Evolutionary conservation across 2,113 vertebrate species (phyloP).

Genomic region (Pyrgilauda ruficollis): DNA sequence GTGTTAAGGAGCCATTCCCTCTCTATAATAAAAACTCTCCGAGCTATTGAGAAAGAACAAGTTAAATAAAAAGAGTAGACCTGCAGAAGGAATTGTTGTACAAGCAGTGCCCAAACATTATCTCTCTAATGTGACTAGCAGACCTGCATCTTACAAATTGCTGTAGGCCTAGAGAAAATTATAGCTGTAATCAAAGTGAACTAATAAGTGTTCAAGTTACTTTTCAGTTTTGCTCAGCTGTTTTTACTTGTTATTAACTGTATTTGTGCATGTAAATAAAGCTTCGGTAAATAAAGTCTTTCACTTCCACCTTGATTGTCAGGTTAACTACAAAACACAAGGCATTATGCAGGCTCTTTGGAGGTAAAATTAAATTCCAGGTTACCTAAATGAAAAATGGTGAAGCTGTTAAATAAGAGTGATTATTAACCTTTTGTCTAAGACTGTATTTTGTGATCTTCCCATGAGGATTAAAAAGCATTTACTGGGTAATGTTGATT

Average conservation of each 20-base stretch:
- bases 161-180: not conserved
- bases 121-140: not conserved
- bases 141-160: not conserved
- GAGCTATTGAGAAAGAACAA: not conserved
- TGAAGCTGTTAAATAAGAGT: not conserved
- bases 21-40: not conserved
- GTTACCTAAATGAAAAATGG: not conserved
- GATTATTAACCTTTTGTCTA: not conserved
- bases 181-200: not conserved
- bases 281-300: not conserved
- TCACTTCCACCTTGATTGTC: not conserved
- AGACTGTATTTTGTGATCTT: not conserved
- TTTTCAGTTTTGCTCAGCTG: not conserved
- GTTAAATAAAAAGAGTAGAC: not conserved
- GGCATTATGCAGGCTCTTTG: not conserved
- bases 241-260: not conserved
- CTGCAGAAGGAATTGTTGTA: not conserved
- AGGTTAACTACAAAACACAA: not conserved
- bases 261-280: not conserved
- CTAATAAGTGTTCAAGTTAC: not conserved
- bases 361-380: not conserved
- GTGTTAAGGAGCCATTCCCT: not conserved
- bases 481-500: not conserved
- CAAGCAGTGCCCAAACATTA: not conserved
- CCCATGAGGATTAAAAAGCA: not conserved